These are phyloP conservation scores for Gavialis gangeticus DNA, from an alignment of 2,113 vertebrate species.

Conservation along the genomic window DNA sequence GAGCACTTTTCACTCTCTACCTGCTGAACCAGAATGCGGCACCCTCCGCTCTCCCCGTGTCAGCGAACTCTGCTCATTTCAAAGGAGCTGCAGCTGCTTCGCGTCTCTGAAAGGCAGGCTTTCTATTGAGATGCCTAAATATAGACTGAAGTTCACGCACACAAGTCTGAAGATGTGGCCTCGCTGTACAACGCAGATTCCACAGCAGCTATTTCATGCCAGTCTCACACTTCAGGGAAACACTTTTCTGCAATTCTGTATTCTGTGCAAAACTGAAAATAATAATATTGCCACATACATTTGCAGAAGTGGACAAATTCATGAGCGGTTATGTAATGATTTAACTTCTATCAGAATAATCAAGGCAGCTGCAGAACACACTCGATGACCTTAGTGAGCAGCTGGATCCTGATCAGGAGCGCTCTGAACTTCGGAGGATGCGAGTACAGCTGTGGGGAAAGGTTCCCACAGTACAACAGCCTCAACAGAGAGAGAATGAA, in stretches of 20 bases:
- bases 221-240: background rate
- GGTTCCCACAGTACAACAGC: background rate
- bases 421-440: accelerated
- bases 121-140: background rate
- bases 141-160: background rate
- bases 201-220: background rate
- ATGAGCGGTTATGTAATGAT: background rate
- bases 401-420: accelerated
- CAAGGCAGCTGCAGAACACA: background rate
- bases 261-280: accelerated
- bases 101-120: background rate
- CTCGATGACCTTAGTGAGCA: background rate
- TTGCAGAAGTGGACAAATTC: accelerated
- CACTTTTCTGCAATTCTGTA: background rate
- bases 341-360: background rate
- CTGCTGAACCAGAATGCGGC: conserved; percentile 26
- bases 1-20: background rate
- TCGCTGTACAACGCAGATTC: background rate
- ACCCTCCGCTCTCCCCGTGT: background rate
- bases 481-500: too few species aligned
- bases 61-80: background rate
- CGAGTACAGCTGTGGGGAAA: background rate
- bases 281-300: accelerated
- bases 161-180: background rate
- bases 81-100: conserved; percentile 17